A percentile compares a stretch with the other conserved stretches of the same genome.
These are phyloP conservation scores for Marmota monax DNA, from an alignment of 2,113 vertebrate genomes.

Conservation along the genomic window DNA sequence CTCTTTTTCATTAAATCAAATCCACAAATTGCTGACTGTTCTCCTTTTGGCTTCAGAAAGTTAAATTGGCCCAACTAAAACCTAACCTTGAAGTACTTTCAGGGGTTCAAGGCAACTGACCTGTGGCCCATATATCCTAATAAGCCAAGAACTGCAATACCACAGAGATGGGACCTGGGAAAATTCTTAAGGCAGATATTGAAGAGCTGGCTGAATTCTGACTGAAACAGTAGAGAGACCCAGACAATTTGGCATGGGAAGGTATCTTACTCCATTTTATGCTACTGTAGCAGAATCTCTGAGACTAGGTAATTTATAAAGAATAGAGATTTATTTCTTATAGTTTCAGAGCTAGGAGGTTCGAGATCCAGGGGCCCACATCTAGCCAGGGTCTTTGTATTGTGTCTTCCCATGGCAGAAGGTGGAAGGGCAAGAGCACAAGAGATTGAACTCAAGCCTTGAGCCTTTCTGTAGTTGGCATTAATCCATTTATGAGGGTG, in stretches of 20 bases:
- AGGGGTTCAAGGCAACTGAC: neutral
- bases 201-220: neutral
- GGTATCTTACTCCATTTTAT: neutral
- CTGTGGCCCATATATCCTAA: neutral
- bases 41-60: constrained; percentile 33
- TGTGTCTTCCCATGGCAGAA: neutral
- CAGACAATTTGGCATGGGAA: neutral
- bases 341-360: neutral
- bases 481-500: neutral
- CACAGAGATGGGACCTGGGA: neutral
- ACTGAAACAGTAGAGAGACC: neutral
- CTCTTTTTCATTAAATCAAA: neutral
- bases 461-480: neutral
- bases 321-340: neutral
- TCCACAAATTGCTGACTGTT: neutral
- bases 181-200: neutral
- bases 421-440: neutral
- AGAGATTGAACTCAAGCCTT: neutral
- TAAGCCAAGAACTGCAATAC: neutral
- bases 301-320: neutral
- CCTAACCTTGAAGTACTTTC: neutral
- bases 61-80: neutral
- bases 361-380: neutral
- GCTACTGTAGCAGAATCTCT: neutral
- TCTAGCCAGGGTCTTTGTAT: neutral